These are phyloP conservation scores for Malurus elegans DNA, from an alignment of 2,113 vertebrate genomes.

Conservation along the genomic window DNA sequence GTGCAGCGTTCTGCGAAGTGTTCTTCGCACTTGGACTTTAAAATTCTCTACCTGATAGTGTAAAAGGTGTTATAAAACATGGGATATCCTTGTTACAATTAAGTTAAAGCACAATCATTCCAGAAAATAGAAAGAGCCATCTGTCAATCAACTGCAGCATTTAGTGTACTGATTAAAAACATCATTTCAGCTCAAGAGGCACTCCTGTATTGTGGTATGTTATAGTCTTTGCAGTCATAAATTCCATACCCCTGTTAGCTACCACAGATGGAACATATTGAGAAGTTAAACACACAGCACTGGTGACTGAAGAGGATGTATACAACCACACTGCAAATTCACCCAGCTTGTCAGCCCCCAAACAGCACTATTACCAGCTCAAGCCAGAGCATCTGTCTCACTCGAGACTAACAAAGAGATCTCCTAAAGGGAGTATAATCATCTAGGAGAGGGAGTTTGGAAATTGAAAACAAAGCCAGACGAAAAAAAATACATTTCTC, in stretches of 20 bases:
- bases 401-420: constrained; percentile 19
- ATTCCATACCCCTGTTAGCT: constrained; percentile 46
- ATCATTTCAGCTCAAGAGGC: constrained; percentile 44
- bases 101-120: constrained; percentile 20
- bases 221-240: constrained; percentile 27
- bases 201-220: constrained; percentile 44
- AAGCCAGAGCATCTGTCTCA: constrained; percentile 53
- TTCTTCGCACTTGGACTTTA: neutral
- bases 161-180: constrained; percentile 55
- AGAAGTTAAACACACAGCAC: constrained; percentile 36
- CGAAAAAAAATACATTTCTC: neutral
- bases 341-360: constrained; percentile 49
- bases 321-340: constrained; percentile 43
- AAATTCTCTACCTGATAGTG: neutral
- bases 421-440: neutral
- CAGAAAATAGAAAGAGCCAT: constrained; percentile 22
- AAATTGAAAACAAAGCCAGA: neutral
- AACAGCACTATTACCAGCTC: constrained; percentile 36
- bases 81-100: neutral
- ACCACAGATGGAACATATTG: constrained; percentile 49
- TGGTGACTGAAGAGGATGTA: constrained; percentile 40
- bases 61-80: constrained; percentile 21
- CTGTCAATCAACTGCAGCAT: constrained; percentile 52
- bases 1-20: neutral
- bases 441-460: neutral